These are phyloP conservation scores for Thomomys bottae DNA, from an alignment of 2,113 vertebrate genomes.

Conservation along the genomic window DNA sequence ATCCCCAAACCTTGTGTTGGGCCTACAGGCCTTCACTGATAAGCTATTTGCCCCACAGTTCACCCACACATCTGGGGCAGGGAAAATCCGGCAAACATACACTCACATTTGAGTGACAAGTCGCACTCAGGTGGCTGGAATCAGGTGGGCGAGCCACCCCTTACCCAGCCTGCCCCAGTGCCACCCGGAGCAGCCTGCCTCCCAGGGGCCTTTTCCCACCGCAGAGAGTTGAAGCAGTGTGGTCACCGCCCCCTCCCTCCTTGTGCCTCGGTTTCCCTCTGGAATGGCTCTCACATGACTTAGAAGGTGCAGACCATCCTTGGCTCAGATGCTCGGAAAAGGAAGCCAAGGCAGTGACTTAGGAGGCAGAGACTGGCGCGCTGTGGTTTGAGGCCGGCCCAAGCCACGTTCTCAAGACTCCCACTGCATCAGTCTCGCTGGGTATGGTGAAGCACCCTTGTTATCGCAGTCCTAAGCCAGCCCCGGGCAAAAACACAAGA, in stretches of 20 bases:
- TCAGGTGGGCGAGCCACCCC: not conserved
- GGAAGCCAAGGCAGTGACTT: not conserved
- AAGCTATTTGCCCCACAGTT: not conserved
- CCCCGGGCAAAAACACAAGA: too few species aligned
- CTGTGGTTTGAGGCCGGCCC: too few species aligned
- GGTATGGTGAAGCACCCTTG: too few species aligned
- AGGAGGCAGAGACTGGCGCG: too few species aligned
- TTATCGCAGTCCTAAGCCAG: too few species aligned
- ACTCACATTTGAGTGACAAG: not conserved
- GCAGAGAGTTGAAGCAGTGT: not conserved
- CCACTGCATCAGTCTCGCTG: too few species aligned
- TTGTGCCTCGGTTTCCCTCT: not conserved
- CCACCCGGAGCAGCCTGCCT: not conserved
- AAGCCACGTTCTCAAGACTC: too few species aligned
- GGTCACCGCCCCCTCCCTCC: not conserved
- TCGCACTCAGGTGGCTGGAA: accelerated
- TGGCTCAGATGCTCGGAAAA: not conserved
- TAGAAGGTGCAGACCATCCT: not conserved
- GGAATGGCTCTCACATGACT: not conserved
- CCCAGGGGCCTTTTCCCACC: not conserved
- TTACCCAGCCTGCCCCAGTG: accelerated
- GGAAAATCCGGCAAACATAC: not conserved
- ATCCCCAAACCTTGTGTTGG: not conserved
- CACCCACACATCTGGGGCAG: not conserved
- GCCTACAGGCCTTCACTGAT: not conserved